These are phyloP conservation scores for Zygaena filipendulae DNA, from an alignment of 2,888 invertebrate species.

Conservation along the genomic window DNA sequence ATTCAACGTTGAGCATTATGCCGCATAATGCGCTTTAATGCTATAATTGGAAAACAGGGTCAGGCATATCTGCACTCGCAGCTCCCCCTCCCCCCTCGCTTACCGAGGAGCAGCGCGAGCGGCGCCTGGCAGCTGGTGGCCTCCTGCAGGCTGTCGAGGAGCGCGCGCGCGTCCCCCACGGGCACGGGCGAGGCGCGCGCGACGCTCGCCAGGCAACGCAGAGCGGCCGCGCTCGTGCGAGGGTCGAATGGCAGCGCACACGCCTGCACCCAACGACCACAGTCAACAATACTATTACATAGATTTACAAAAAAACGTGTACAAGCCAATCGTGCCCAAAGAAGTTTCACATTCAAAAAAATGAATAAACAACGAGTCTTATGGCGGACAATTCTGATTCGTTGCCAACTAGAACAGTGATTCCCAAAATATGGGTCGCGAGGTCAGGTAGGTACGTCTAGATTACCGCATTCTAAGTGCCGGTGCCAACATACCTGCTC, in stretches of 20 bases:
- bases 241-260: constrained; percentile 25
- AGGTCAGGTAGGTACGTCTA: too few relatives aligned
- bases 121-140: constrained; percentile 26
- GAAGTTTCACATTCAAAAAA: too few relatives aligned
- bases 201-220: constrained; percentile 25
- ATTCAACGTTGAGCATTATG: too few relatives aligned
- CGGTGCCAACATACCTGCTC: constrained; percentile 25
- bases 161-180: constrained; percentile 7
- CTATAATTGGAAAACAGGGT: too few relatives aligned
- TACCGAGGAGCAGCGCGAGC: constrained; percentile 30
- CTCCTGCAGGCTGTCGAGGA: constrained; percentile 21
- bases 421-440: too few relatives aligned
- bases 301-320: neutral
- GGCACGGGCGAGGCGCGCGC: constrained; percentile 13
- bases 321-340: constrained; percentile 2
- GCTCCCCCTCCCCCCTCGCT: too few relatives aligned
- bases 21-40: too few relatives aligned
- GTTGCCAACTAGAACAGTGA: neutral
- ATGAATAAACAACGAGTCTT: too few relatives aligned
- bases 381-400: neutral
- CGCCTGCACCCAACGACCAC: too few relatives aligned
- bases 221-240: constrained; percentile 23
- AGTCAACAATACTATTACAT: constrained; percentile 6
- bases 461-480: too few relatives aligned
- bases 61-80: too few relatives aligned